Percentiles rank a stretch among this genome's conserved stretches.
These are phyloP conservation scores for Crambe crambe DNA, from an alignment of 37 sponge, comb jelly and placozoan genomes.

Conservation along the genomic window DNA sequence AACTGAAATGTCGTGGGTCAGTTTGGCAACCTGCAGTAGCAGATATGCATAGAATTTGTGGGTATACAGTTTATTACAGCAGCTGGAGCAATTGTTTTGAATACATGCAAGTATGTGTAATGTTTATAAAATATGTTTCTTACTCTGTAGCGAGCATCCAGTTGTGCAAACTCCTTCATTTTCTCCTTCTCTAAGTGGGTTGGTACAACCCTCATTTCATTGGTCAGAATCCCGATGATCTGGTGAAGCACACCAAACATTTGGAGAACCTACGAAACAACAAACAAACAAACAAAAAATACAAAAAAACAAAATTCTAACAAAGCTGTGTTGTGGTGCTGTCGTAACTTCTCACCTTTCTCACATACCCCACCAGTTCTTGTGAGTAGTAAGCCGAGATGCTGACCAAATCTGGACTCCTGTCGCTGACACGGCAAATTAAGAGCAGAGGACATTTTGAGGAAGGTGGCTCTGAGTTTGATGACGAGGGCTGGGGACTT, in stretches of 20 bases:
- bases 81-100: too few relatives aligned
- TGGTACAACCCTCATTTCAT: slow-evolving; percentile 83
- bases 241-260: slow-evolving; percentile 92
- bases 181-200: slow-evolving; percentile 97
- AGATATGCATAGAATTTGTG: too few relatives aligned
- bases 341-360: too few relatives aligned
- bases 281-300: too few relatives aligned
- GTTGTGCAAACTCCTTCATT: slow-evolving; percentile 93
- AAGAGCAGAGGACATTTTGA: slow-evolving; percentile 92
- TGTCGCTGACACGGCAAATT: slow-evolving; percentile 83
- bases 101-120: too few relatives aligned
- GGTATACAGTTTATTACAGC: too few relatives aligned
- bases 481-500: slow-evolving; percentile 87
- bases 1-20: slow-evolving; percentile 95
- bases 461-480: slow-evolving; percentile 97
- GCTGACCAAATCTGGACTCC: slow-evolving; percentile 75
- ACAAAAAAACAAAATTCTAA: not conserved
- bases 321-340: too few relatives aligned
- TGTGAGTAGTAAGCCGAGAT: slow-evolving; percentile 95
- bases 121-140: too few relatives aligned
- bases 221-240: slow-evolving; percentile 87
- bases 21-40: slow-evolving; percentile 70
- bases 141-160: slow-evolving; percentile 80
- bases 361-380: slow-evolving; percentile 92
- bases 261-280: slow-evolving; percentile 93